Percentiles rank a stretch among this genome's conserved stretches.
These are phyloP conservation scores for Rhinolophus ferrumequinum DNA, from an alignment of 2,113 vertebrate genomes.

Conservation along the genomic window DNA sequence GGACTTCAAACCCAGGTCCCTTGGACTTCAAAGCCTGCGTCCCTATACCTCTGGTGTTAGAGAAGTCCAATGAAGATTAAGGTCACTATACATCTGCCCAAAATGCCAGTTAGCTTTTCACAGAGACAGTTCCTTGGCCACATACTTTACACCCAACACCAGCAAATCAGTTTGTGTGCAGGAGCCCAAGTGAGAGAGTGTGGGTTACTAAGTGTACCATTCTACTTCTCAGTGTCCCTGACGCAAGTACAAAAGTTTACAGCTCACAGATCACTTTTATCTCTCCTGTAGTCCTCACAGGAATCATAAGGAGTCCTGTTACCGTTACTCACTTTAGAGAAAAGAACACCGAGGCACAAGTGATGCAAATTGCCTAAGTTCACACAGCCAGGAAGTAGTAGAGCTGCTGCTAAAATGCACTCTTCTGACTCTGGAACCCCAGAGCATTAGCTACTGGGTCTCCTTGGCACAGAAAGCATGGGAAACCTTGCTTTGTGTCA, in stretches of 20 bases:
- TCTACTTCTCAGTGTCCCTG: slow-evolving; percentile 1
- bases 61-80: not conserved
- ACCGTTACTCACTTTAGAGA: slow-evolving; percentile 20
- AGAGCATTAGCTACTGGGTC: not conserved
- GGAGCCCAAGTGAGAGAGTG: not conserved
- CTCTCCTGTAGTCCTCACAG: not conserved
- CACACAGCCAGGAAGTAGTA: not conserved
- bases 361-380: not conserved
- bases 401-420: not conserved
- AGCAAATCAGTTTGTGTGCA: not conserved
- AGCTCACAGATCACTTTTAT: not conserved
- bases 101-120: slow-evolving; percentile 12
- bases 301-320: not conserved
- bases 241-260: not conserved
- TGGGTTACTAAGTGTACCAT: not conserved
- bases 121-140: not conserved
- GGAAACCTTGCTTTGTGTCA: not conserved
- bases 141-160: not conserved
- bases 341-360: not conserved
- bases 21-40: slow-evolving; percentile 5
- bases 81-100: not conserved
- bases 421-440: not conserved
- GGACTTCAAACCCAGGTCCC: not conserved
- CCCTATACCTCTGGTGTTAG: not conserved
- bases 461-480: not conserved